These are phyloP conservation scores for Epizoanthus rinbou DNA, from an alignment of 92 coral and sea anemone genomes.

Conservation along the genomic window DNA sequence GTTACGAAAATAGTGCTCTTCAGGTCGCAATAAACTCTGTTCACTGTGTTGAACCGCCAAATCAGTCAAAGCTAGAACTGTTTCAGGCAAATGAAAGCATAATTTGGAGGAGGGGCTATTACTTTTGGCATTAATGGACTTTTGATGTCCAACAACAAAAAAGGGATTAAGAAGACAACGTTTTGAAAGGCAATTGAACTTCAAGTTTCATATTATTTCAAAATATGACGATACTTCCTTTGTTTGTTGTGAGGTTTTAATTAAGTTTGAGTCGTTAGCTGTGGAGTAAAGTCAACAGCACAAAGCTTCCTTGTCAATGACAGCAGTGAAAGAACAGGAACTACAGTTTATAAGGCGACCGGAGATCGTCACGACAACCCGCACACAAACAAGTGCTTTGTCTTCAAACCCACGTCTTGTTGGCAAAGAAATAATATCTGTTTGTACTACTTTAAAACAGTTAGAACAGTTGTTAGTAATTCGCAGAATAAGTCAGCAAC, in stretches of 20 bases:
- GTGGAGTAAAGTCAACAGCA: slow-evolving; percentile 6
- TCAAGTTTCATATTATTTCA: slow-evolving; percentile 29
- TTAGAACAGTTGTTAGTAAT: neutral
- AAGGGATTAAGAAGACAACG: neutral
- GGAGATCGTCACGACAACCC: neutral
- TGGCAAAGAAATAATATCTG: neutral
- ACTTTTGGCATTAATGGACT: slow-evolving; percentile 11
- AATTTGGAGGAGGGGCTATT: slow-evolving; percentile 29
- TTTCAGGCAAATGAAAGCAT: neutral
- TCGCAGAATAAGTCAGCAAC: neutral
- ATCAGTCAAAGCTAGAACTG: neutral
- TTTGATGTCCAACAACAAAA: slow-evolving; percentile 19
- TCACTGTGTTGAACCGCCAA: too few species aligned
- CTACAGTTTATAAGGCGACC: neutral
- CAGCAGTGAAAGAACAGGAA: slow-evolving; percentile 23
- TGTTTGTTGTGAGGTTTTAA: slow-evolving; percentile 29
- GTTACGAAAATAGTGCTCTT: neutral
- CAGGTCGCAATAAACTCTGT: too few species aligned
- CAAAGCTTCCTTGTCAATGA: slow-evolving; percentile 23
- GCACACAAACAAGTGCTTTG: neutral
- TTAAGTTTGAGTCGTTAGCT: slow-evolving; percentile 14
- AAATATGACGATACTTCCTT: slow-evolving; percentile 3
- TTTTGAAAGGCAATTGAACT: slow-evolving; percentile 29
- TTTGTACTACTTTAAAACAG: neutral
- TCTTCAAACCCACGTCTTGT: neutral